phyloP scores from a whole-genome alignment of 2,797 vertebrate genomes.

The Acridotheres tristis region DNA sequence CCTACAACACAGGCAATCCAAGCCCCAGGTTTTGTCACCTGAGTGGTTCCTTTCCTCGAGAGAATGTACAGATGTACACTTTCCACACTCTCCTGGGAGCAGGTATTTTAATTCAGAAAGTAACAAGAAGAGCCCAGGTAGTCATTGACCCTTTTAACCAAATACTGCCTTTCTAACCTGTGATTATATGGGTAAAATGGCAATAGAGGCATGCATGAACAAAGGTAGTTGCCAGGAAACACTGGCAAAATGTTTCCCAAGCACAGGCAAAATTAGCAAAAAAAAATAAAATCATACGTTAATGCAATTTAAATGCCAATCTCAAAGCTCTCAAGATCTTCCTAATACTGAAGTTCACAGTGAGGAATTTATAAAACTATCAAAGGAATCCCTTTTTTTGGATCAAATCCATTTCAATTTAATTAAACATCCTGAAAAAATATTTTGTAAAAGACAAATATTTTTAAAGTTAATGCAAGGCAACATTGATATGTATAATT shows the following conservation, averaged over 20 bases:
- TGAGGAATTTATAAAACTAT: slow-evolving; percentile 52
- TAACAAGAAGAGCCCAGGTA: not conserved
- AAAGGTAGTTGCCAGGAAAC: not conserved
- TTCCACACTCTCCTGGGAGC: not conserved
- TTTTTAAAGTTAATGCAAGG: slow-evolving; percentile 49
- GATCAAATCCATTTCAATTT: slow-evolving; percentile 39
- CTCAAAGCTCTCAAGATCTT: not conserved
- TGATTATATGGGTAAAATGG: not conserved
- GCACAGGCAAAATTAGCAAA: not conserved
- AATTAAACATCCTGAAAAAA: slow-evolving; percentile 55
- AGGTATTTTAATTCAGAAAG: not conserved
- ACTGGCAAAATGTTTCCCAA: not conserved
- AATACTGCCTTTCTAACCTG: not conserved
- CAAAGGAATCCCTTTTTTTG: slow-evolving; percentile 40
- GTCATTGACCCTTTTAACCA: not conserved
- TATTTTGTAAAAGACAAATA: slow-evolving; percentile 51
- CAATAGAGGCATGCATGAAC: not conserved
- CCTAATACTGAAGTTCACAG: slow-evolving; percentile 6
- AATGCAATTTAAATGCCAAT: slow-evolving; percentile 4
- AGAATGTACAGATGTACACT: not conserved
- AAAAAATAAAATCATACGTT: not conserved
- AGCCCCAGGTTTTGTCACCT: not conserved
- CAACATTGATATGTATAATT: slow-evolving; percentile 52
- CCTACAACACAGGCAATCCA: not conserved
- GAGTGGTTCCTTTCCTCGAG: not conserved